Base-by-base conservation (phyloP, 2,888 invertebrate species). In the Ornithoptera alexandrae region DNA sequence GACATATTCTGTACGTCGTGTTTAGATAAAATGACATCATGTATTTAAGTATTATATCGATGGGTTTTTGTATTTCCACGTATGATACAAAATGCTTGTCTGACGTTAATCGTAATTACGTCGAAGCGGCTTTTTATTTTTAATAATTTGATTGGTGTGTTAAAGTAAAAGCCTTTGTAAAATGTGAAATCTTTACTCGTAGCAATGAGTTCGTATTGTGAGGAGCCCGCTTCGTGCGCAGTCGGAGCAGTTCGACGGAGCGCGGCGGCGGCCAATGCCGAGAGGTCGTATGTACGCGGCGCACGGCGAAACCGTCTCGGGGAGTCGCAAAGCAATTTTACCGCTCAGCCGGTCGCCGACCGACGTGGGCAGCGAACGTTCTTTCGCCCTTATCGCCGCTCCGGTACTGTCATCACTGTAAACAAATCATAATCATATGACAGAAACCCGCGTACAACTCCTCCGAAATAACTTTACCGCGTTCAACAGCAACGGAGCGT, bases 391-490 rank as follows among this genome's bases (percentile, higher is more conserved):
- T 68, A 69, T 68, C 72, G 71, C 62, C 66, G 72, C 72, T 72
- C 65, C 67, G 65, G 62, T 8, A 18, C 72, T 74, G 75, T 76
- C 78, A 75, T 77, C 77, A 78, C 79, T 84, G 86, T 87, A 90
- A 90, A 90, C 90, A 89, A 88, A 85, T 82, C 76, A 75, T 70
- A 79, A 77, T 74, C 73, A 73, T 77, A 79, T 84, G 79, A 84
- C 84, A 84, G 79, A 84, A 85, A 85, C 78, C 74, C 75, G 76
- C 76, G 75, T 70, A 77, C 77, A 83, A 79, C 80, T 87, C 80
- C 85, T 86, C 85, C 81, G 84, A 84, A 87, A 74, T 69, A 79
- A 77, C 72, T 73, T 73, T 76, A 79, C 83, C 75, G 75, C 82
- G 78, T 80, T 87, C 79, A 87, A 86, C 85, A 15, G 42, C 46